These are phyloP conservation scores for Lasiommata megera DNA, from an alignment of 2,888 invertebrate species.

Conservation along the genomic window DNA sequence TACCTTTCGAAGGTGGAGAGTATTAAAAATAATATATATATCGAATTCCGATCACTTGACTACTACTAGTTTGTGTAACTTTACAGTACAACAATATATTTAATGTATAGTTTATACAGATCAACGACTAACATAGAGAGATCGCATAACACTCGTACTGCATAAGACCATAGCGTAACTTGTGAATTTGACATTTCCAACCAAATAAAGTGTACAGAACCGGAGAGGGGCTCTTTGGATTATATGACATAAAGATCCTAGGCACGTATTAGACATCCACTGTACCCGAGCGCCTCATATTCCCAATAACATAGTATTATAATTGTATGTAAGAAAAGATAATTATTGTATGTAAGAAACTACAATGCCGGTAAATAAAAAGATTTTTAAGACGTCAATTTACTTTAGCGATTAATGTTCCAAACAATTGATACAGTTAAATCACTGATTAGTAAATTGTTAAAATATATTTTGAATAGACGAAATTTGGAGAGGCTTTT, in stretches of 20 bases:
- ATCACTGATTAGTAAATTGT: too few species aligned
- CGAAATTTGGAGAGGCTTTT: not conserved
- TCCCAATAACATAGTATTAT: slow-evolving; percentile 31
- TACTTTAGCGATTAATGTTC: too few species aligned
- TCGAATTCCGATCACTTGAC: too few species aligned
- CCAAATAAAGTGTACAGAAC: not conserved
- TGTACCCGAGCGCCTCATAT: slow-evolving; percentile 40
- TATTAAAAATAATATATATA: too few species aligned
- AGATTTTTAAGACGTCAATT: not conserved
- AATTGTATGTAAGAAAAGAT: not conserved
- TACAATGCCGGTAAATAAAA: not conserved
- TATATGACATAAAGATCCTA: not conserved
- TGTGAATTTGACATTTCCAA: not conserved
- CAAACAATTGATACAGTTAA: too few species aligned
- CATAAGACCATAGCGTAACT: too few species aligned
- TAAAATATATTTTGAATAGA: not conserved
- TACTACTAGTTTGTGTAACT: too few species aligned
- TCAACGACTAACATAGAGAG: too few species aligned
- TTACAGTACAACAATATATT: too few species aligned
- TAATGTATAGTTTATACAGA: too few species aligned
- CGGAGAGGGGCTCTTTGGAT: not conserved
- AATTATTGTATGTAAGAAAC: not conserved
- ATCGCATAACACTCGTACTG: too few species aligned
- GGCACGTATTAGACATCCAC: slow-evolving; percentile 38
- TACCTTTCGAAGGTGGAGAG: too few species aligned